Percentiles rank a stretch among this genome's conserved stretches.
phyloP scores from a whole-genome alignment of 1,140 invertebrate genomes.

The Diorhabda elongata region DNA sequence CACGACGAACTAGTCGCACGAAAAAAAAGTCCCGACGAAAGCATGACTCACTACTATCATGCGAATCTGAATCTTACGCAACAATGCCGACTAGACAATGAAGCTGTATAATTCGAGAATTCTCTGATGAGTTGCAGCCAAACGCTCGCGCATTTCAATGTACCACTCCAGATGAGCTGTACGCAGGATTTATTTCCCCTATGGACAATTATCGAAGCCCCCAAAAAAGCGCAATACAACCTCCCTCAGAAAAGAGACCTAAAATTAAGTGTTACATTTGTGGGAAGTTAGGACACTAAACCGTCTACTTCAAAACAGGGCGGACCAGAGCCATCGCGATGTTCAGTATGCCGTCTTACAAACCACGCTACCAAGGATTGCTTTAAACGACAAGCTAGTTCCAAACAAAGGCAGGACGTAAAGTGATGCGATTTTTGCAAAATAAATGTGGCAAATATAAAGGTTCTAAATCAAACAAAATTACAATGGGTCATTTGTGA shows the following conservation, averaged over 20 bases:
- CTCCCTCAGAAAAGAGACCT: neutral
- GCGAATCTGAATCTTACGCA: no score
- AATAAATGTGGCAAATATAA: neutral
- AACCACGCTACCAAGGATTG: no score
- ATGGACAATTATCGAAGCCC: constrained; percentile 25
- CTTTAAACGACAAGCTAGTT: no score
- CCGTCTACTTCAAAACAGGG: constrained; percentile 8
- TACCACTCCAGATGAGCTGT: constrained; percentile 3
- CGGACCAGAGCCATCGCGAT: neutral
- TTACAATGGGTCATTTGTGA: neutral
- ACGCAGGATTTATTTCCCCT: constrained; percentile 6
- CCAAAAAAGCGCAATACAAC: neutral
- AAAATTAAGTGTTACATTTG: constrained; percentile 10
- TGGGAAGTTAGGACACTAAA: constrained; percentile 17
- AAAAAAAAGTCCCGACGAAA: no score
- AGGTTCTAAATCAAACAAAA: no score
- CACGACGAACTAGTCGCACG: no score
- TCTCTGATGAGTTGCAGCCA: constrained; percentile 1
- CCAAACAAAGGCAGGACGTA: no score
- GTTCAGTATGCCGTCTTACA: neutral
- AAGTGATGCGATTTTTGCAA: neutral
- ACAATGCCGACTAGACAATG: no score
- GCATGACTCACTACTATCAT: no score
- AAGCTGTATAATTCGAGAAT: neutral
- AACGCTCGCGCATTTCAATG: constrained; percentile 6